Percentiles rank a stretch among this genome's conserved stretches.
Conservation (phyloP, 2,888 invertebrate genomes). For the Pterostichus niger region DNA sequence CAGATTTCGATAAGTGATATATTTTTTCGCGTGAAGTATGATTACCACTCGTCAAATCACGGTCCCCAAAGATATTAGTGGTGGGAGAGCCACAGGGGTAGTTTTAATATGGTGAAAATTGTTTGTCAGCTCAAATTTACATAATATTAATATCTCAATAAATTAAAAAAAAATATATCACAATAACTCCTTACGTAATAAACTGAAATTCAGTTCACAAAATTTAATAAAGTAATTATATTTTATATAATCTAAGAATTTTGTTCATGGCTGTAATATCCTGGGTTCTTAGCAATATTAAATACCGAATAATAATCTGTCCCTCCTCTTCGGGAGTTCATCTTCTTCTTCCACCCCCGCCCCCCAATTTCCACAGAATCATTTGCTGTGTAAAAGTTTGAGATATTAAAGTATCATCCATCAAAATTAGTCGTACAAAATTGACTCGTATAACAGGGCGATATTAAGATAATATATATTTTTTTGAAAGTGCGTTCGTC, state of each 20-base stretch:
- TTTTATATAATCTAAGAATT: constrained; percentile 12
- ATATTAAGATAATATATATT: constrained; percentile 59
- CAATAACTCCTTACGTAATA: too few species aligned
- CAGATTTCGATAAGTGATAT: too few species aligned
- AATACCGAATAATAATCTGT: constrained; percentile 53
- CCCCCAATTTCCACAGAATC: constrained; percentile 43
- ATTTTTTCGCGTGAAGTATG: too few species aligned
- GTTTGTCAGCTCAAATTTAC: too few species aligned
- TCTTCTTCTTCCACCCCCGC: not conserved
- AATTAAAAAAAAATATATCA: too few species aligned
- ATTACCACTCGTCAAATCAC: too few species aligned
- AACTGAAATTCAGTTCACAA: not conserved
- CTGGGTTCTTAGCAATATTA: constrained; percentile 27
- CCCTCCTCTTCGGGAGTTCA: not conserved
- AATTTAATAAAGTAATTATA: constrained; percentile 34
- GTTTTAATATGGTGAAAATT: too few species aligned
- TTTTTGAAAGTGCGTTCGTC: constrained; percentile 47
- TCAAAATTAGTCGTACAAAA: constrained; percentile 66
- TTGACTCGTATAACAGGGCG: constrained; percentile 52
- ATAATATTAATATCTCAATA: too few species aligned
- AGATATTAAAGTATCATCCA: constrained; percentile 64
- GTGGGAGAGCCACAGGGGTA: too few species aligned
- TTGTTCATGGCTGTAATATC: not conserved
- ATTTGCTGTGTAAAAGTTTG: constrained; percentile 58
- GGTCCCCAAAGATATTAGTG: too few species aligned